A percentile compares a stretch with the other conserved stretches of the same genome.
Conservation (phyloP, 2,113 vertebrate species). For the Chauna torquata region DNA sequence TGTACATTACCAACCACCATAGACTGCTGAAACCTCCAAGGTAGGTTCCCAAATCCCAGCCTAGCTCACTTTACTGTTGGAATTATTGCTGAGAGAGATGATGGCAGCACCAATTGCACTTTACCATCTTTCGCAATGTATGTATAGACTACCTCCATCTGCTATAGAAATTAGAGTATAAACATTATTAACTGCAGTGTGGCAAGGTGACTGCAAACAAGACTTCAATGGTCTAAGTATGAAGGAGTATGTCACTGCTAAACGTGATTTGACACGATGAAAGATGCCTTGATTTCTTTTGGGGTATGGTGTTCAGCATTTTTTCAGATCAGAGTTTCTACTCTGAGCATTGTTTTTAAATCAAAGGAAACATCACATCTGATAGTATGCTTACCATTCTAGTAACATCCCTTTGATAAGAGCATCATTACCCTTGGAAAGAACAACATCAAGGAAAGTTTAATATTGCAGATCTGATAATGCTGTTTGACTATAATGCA, state of each 20-base stretch:
- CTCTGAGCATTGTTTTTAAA: neutral
- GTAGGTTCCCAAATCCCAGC: neutral
- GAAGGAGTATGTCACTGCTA: slow-evolving; percentile 15
- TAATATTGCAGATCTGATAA: neutral
- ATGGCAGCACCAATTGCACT: neutral
- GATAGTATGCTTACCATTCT: neutral
- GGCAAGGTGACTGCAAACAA: slow-evolving; percentile 5
- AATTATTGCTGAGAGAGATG: neutral
- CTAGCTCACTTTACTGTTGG: neutral
- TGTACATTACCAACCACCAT: neutral
- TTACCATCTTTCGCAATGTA: neutral
- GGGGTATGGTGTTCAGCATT: neutral
- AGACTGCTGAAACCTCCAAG: neutral
- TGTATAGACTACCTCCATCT: neutral
- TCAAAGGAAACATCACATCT: neutral
- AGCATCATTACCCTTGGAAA: neutral
- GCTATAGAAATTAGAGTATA: slow-evolving; percentile 26
- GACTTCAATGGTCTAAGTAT: slow-evolving; percentile 1
- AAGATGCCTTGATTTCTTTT: neutral
- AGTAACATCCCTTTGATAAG: slow-evolving; percentile 1
- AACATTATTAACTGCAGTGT: neutral
- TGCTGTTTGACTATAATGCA: neutral
- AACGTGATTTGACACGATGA: slow-evolving; percentile 25
- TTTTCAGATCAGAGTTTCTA: slow-evolving; percentile 30
- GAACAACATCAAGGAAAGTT: neutral